These are phyloP conservation scores for Axis porcinus DNA, from an alignment of 2,113 vertebrate genomes.

Conservation along the genomic window DNA sequence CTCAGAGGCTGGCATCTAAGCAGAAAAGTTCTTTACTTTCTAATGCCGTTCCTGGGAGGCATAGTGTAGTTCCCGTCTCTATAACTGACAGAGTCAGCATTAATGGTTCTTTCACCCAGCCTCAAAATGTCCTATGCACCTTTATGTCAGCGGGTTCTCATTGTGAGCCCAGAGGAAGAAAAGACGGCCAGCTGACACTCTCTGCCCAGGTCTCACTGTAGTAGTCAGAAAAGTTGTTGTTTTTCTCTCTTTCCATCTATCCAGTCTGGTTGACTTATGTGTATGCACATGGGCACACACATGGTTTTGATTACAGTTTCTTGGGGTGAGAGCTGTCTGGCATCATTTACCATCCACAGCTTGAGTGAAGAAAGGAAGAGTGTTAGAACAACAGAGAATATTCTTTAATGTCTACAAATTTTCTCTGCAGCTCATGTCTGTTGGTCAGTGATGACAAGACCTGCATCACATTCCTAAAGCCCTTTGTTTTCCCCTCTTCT, in stretches of 20 bases:
- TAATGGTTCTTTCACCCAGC: neutral
- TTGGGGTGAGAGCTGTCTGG: neutral
- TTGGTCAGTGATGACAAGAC: neutral
- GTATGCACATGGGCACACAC: accelerated
- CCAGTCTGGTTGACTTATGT: neutral
- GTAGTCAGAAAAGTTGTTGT: neutral
- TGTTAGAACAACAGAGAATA: neutral
- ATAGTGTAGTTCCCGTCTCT: neutral
- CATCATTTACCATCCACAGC: neutral
- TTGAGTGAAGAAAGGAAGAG: neutral
- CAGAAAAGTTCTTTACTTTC: neutral
- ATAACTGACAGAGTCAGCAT: neutral
- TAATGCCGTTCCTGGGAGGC: neutral
- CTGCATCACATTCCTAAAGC: neutral
- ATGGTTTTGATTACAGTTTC: neutral
- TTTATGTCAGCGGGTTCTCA: neutral
- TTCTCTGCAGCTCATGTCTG: neutral
- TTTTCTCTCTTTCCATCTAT: neutral
- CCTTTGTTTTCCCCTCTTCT: neutral
- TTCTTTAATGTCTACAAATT: neutral
- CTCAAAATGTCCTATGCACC: neutral
- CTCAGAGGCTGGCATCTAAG: neutral
- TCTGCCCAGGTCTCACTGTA: neutral
- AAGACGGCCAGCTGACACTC: neutral
- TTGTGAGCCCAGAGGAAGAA: neutral